These are phyloP conservation scores for Hoplostethus atlanticus DNA, from an alignment of 2,797 vertebrate species.

Conservation along the genomic window DNA sequence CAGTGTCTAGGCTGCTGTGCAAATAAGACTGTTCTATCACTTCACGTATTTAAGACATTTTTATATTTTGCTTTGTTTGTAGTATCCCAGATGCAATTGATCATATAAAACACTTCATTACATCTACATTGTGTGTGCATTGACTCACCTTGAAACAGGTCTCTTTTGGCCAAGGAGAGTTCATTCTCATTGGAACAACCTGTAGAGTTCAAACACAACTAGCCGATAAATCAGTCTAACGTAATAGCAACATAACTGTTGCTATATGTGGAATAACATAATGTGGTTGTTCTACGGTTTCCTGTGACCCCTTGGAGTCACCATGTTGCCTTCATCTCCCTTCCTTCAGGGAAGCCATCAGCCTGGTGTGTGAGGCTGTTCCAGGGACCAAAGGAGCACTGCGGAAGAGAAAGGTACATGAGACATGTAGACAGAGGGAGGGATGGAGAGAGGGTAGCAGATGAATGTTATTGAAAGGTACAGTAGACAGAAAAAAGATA, in stretches of 20 bases:
- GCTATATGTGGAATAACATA: neutral
- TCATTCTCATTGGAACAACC: slow-evolving; percentile 11
- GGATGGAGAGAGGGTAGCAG: slow-evolving; percentile 80
- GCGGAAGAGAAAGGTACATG: slow-evolving; percentile 96
- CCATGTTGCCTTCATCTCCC: slow-evolving; percentile 49
- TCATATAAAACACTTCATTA: slow-evolving; percentile 16
- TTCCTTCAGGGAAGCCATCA: slow-evolving; percentile 94
- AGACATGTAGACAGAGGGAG: slow-evolving; percentile 39
- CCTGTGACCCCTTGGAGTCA: slow-evolving; percentile 12
- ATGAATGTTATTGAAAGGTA: slow-evolving; percentile 40
- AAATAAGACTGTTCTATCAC: slow-evolving; percentile 7
- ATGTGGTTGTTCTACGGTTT: neutral
- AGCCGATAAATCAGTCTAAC: neutral
- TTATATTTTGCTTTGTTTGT: slow-evolving; percentile 6
- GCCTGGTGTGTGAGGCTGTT: slow-evolving; percentile 94
- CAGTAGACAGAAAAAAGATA: slow-evolving; percentile 41
- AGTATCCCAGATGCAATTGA: neutral
- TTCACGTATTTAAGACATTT: slow-evolving; percentile 3
- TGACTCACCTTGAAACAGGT: slow-evolving; percentile 5
- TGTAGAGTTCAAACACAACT: slow-evolving; percentile 14
- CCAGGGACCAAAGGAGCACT: slow-evolving; percentile 94
- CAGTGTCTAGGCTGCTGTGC: neutral
- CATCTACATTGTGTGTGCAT: neutral
- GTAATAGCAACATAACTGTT: slow-evolving; percentile 11
- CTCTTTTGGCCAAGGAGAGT: slow-evolving; percentile 5